phyloP scores from a whole-genome alignment of 2,888 invertebrate species.

The Eucera pruinosa region DNA sequence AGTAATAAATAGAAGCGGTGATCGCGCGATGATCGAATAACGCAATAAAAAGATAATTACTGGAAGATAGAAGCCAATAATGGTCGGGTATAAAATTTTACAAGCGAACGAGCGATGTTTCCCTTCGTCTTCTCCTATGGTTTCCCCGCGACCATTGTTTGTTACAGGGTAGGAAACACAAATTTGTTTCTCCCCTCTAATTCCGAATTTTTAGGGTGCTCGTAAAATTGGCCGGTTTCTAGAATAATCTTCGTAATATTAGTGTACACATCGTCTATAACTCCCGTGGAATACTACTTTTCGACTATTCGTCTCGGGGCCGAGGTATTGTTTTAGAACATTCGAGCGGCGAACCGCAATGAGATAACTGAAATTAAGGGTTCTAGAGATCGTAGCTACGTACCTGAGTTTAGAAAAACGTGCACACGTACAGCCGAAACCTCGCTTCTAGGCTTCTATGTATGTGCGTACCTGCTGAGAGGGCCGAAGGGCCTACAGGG shows the following conservation, averaged over 20 bases:
- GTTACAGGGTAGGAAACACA: neutral
- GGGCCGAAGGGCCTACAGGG: slow-evolving; percentile 57
- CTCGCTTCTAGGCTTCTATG: slow-evolving; percentile 19
- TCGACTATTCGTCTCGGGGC: neutral
- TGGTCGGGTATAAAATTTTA: slow-evolving; percentile 33
- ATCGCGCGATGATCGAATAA: slow-evolving; percentile 6
- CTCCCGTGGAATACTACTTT: neutral
- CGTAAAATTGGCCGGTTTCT: slow-evolving; percentile 34
- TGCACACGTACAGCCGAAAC: neutral
- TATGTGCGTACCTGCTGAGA: slow-evolving; percentile 59
- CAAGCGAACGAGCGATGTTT: slow-evolving; percentile 16
- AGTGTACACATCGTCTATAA: no score
- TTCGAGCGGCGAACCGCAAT: slow-evolving; percentile 49
- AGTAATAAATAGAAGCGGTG: slow-evolving; percentile 2
- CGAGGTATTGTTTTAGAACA: slow-evolving; percentile 36
- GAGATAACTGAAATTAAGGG: slow-evolving; percentile 51
- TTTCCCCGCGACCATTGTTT: slow-evolving; percentile 4
- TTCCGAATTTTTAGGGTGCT: slow-evolving; percentile 24
- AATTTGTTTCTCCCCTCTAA: neutral
- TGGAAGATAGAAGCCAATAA: slow-evolving; percentile 44
- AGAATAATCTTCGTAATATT: slow-evolving; percentile 17
- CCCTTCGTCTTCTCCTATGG: neutral
- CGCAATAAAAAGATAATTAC: slow-evolving; percentile 43
- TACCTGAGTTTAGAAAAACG: slow-evolving; percentile 48
- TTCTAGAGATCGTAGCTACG: slow-evolving; percentile 28